Evolutionary conservation across 1,140 invertebrate genomes (phyloP), one percentile per base, ranked within the genome.

Genomic region (Bactericera cockerelli): DNA sequence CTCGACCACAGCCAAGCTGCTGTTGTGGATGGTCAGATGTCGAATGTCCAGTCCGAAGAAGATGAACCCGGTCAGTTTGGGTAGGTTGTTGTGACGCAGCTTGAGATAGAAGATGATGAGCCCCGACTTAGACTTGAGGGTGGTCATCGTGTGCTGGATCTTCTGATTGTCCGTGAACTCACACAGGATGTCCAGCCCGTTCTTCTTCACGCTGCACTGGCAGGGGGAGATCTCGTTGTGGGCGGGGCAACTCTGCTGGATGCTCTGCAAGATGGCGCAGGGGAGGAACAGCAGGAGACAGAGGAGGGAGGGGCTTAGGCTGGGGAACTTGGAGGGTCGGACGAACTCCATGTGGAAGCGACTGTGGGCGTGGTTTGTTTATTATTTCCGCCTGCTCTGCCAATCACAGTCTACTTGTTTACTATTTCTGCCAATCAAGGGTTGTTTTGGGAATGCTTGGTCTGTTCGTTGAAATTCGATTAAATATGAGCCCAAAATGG

Each of bases 11-110:
- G 84, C 86, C 60, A 91, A 74, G 65, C 84, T 89, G 69, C 85
- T 89, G 68, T 90, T 89, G 65, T 88, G 86, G 16, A 91, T 87
- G 25, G 87, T 89, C 10, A 93, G 76, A 67, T 92, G 87, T 62
- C 84, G 80, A 61, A 92, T 89, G 66, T 89, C 85, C 63, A 92
- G 73, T 6, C 87, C 87, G n/a, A 89, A 75, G 69, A 93, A 89
- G 31, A 91, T 79, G 68, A 86, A 89, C 10, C 84, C 82, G 39
- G 86, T 86, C 49, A 93, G 74, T 70, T 88, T 89, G 1, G 83
- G 82, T 62, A 91, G 70, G 66, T 81, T 83, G 68, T 89, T 89
- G 70, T 89, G 87, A 16, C 87, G 77, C 38, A 92, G 70, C 67
- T 89, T 90, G 54, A 93, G 72, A 70, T 92, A 92, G 70, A 86